Base-by-base conservation (phyloP, 2,888 invertebrate species). In the Drosophila tripunctata region DNA sequence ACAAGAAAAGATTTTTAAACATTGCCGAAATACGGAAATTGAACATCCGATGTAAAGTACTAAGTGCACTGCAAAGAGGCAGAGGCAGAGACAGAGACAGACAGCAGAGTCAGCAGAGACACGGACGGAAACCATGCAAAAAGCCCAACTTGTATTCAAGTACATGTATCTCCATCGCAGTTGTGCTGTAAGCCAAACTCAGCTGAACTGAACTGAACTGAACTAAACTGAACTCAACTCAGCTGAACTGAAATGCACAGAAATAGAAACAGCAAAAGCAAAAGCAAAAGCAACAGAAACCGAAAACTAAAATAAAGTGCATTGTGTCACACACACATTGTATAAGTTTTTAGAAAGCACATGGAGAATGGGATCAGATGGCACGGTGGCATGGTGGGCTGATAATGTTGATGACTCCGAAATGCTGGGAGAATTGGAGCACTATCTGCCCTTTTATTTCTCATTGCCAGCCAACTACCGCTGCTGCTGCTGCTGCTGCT, bases 351-450 rank as follows among this genome's bases (percentile, higher is more conserved):
- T 30, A 33, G 15, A 55, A 36, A 56, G 40, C 22, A 21, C 19
- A 43, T 31, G 14, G 60, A 31, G 35, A 47, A 21, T 41, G 27
- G 14, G 14, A 12, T 40, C 19, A 7, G 24, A 8, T 0, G 27
- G 10, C 3, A 27, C 12, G 30, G 38, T 31, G 21, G 35, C 36
- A 48, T 40, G 43, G 43, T 48, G 40, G 58, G 57, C 67, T 63
- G 79, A 83, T 81, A 76, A 73, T 71, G 76, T 69, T 82, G 79
- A 79, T 80, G 82, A 74, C 74, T 58, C 31, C 63, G 24, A 54
- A 57, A 55, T 55, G 62, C 50, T 56, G 15, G 21, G 12, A 41
- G 58, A 27, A 35, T 24, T 27, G 21, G 12, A 41, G 58, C 33
- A 35, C 31, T 27, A 27, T 22, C 45, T 27, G 10, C 14, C 15